Evolutionary conservation across 53 echinoderm and acorn worm species (phyloP).

Genomic region (Holothuria scabra): DNA sequence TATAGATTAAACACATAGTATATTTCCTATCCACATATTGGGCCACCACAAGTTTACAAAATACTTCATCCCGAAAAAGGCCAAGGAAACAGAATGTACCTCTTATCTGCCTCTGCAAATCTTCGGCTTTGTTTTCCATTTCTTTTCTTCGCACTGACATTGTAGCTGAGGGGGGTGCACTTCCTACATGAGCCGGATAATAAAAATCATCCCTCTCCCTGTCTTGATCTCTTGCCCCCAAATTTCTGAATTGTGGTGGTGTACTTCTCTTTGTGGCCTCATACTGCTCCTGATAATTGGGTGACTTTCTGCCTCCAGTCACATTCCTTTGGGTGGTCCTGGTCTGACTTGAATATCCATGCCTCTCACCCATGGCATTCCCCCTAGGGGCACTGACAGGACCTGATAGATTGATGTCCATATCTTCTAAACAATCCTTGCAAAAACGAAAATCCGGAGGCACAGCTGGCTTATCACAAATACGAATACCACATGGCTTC

Average conservation of each 20-base stretch:
- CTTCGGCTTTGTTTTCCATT: background rate
- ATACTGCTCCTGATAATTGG: too few relatives aligned
- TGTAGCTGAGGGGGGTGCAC: too few relatives aligned
- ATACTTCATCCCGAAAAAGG: background rate
- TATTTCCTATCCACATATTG: background rate
- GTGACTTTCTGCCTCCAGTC: background rate
- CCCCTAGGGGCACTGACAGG: background rate
- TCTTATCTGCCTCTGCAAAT: background rate
- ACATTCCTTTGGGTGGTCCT: background rate
- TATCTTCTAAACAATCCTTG: constrained; percentile 53
- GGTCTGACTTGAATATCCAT: background rate
- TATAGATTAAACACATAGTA: too few relatives aligned
- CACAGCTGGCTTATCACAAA: constrained; percentile 62
- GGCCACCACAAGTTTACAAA: background rate
- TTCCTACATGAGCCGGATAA: background rate
- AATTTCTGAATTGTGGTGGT: background rate
- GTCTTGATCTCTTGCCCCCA: background rate
- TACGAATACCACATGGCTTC: constrained; percentile 57
- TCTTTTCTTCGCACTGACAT: too few relatives aligned
- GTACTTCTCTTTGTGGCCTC: background rate
- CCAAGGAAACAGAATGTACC: background rate
- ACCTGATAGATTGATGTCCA: background rate
- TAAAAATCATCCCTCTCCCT: too few relatives aligned
- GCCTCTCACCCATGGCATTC: background rate
- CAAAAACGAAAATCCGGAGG: constrained; percentile 67